Evolutionary conservation across 2,888 invertebrate species (phyloP), one percentile per base, ranked within the genome.

Genomic region (Pyrgus malvae): DNA sequence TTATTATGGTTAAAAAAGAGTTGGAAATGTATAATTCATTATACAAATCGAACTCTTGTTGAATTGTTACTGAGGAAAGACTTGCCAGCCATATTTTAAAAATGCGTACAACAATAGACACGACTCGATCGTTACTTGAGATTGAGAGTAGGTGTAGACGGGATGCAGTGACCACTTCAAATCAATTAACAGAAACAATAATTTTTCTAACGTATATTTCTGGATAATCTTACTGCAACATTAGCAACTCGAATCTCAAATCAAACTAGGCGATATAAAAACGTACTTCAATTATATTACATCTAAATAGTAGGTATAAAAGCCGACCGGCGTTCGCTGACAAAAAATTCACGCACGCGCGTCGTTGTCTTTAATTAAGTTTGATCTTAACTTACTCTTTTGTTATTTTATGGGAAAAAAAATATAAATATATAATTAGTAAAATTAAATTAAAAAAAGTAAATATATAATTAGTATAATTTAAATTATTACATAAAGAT

Each of bases 301-400:
- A 76, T 82, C 83, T 82, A 86, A 79, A 78, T 73, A 83, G 77
- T n/a, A n/a, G n/a, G n/a, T 82, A 83, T 74, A 85, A 80, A 84
- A 83, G 83, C 85, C 83, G 78, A 80, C 80, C 76, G 79, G 78
- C 78, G 72, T 67, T 70, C 68, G 71, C 74, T 69, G 68, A 67
- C 67, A 65, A 69, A 73, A 73, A 75, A 73, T 69, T 68, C 69
- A 72, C 71, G 70, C 69, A 57, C 64, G 64, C 65, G 70, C 68
- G 65, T 67, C 69, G 67, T 74, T 69, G 72, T 61, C 66, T 68
- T 72, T 72, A 76, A 77, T 80, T 82, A 78, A 80, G 73, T 88
- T 88, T 90, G 88, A 90, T 88, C 88, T 90, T 83, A 87, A 79
- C 83, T 87, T 86, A 87, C 83, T 83, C 83, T 84, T 87, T 83